phyloP scores from a whole-genome alignment of 2,797 vertebrate species.

The Sebastes matsubarae region DNA sequence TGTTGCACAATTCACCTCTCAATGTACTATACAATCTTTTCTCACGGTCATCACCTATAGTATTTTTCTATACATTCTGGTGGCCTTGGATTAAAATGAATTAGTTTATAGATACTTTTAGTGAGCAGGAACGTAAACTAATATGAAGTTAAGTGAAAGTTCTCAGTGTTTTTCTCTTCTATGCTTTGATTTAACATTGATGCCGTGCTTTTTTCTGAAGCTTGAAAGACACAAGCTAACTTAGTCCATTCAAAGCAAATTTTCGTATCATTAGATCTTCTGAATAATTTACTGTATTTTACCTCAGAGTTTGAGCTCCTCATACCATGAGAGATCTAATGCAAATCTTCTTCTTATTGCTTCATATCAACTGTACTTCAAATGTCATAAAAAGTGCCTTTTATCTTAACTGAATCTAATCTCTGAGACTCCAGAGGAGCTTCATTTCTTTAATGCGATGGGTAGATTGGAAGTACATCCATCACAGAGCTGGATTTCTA shows the following conservation, averaged over 20 bases:
- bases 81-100: slow-evolving; percentile 1
- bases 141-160: not conserved
- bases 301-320: slow-evolving; percentile 14
- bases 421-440: slow-evolving; percentile 40
- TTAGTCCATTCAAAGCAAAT: slow-evolving; percentile 7
- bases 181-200: not conserved
- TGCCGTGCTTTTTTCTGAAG: not conserved
- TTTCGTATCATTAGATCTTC: slow-evolving; percentile 7
- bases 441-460: slow-evolving; percentile 45
- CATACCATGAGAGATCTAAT: not conserved
- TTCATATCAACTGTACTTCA: slow-evolving; percentile 37
- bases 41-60: not conserved
- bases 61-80: not conserved
- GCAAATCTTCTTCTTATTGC: slow-evolving; percentile 17
- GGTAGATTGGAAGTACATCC: slow-evolving; percentile 58
- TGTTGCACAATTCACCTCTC: slow-evolving; percentile 12
- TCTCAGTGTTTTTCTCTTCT: not conserved
- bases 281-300: slow-evolving; percentile 8
- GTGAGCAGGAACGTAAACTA: not conserved
- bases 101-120: not conserved
- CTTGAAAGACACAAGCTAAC: not conserved
- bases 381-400: slow-evolving; percentile 40
- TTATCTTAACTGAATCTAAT: slow-evolving; percentile 64
- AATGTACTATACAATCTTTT: not conserved
- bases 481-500: slow-evolving; percentile 56